phyloP scores from a whole-genome alignment of 23 tunicate species.

The Halocynthia roretzi region DNA sequence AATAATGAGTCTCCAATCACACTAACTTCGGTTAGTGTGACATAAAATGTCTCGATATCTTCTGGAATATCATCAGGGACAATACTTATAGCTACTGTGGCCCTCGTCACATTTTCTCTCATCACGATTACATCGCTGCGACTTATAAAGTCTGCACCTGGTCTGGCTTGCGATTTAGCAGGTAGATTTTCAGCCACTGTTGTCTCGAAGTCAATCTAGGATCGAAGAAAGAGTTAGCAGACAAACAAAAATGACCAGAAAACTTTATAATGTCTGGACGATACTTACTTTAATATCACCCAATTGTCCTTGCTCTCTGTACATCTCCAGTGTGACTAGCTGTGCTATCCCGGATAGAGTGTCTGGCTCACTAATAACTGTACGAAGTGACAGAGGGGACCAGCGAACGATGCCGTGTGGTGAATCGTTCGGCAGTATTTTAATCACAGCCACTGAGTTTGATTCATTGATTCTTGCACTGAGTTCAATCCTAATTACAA shows the following conservation, averaged over 20 bases:
- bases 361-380: slow-evolving; percentile 55
- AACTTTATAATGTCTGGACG: neutral
- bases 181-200: slow-evolving; percentile 39
- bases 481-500: neutral
- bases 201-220: slow-evolving; percentile 48
- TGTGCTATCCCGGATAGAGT: slow-evolving; percentile 25
- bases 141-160: slow-evolving; percentile 58
- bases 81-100: slow-evolving; percentile 57
- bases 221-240: neutral
- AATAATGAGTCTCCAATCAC: slow-evolving; percentile 59
- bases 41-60: slow-evolving; percentile 77
- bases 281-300: slow-evolving; percentile 64
- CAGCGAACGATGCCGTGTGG: slow-evolving; percentile 82
- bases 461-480: slow-evolving; percentile 35
- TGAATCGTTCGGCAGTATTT: slow-evolving; percentile 66
- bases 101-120: slow-evolving; percentile 76
- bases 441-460: slow-evolving; percentile 37
- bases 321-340: slow-evolving; percentile 66
- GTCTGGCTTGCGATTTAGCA: slow-evolving; percentile 40
- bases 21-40: slow-evolving; percentile 40
- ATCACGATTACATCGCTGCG: slow-evolving; percentile 36
- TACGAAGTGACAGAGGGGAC: slow-evolving; percentile 49
- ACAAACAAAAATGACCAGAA: neutral
- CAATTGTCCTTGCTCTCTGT: slow-evolving; percentile 74
- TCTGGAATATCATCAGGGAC: slow-evolving; percentile 80